A percentile compares a stretch with the other conserved stretches of the same genome.
Evolutionary conservation across 2,113 vertebrate species (phyloP).

Genomic region (Calypte anna): DNA sequence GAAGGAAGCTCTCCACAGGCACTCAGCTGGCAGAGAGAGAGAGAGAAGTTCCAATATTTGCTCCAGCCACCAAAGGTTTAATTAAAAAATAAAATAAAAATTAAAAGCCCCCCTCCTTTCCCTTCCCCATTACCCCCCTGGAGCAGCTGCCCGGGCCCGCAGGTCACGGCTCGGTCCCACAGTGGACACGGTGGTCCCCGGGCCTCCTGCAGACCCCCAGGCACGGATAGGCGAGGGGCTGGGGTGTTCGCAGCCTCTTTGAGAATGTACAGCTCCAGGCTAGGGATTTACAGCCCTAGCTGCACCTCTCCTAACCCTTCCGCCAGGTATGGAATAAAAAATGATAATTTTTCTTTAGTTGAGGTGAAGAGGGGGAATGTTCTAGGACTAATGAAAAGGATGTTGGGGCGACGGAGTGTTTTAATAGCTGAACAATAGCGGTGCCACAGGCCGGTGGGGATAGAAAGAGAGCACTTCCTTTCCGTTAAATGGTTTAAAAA

Average conservation of each 20-base stretch:
- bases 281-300: neutral
- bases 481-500: neutral
- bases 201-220: neutral
- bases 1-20: slow-evolving; percentile 64
- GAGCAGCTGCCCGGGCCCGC: neutral
- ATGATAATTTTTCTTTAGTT: neutral
- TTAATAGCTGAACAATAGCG: slow-evolving; percentile 54
- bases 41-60: slow-evolving; percentile 68
- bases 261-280: neutral
- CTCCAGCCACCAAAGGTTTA: slow-evolving; percentile 48
- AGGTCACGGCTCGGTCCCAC: neutral
- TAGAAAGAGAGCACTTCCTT: neutral
- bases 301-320: neutral
- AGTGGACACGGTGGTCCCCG: neutral
- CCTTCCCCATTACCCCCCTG: neutral
- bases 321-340: neutral
- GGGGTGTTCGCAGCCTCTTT: neutral
- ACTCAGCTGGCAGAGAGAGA: slow-evolving; percentile 71
- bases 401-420: neutral
- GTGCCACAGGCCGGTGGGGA: neutral
- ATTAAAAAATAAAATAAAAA: neutral
- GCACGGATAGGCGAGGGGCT: neutral
- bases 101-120: neutral
- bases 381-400: neutral
- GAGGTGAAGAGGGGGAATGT: neutral